A percentile compares a stretch with the other conserved stretches of the same genome.
Evolutionary conservation across 2,797 vertebrate genomes (phyloP).

Genomic region (Clangula hyemalis): DNA sequence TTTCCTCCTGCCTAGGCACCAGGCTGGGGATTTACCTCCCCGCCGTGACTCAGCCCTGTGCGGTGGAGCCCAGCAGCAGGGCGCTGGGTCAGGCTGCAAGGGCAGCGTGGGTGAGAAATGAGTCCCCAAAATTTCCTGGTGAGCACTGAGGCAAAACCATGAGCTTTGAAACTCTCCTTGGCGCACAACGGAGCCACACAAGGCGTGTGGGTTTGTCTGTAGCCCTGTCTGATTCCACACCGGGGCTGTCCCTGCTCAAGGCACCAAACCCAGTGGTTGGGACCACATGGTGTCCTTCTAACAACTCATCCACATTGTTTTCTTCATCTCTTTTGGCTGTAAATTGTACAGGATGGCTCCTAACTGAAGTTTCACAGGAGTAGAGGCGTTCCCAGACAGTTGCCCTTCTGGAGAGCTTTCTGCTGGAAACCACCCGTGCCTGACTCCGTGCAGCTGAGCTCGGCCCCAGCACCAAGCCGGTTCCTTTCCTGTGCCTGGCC

Average conservation of each 20-base stretch:
- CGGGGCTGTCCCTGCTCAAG: background rate
- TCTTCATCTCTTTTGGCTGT: background rate
- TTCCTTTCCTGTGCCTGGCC: background rate
- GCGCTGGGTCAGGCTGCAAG: background rate
- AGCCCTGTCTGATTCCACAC: background rate
- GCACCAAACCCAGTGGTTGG: background rate
- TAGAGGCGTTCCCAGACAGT: background rate
- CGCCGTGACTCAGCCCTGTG: background rate
- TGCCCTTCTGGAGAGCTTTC: background rate
- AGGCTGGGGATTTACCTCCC: background rate
- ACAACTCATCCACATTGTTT: background rate
- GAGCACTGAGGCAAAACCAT: background rate
- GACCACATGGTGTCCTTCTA: background rate
- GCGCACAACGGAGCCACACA: background rate
- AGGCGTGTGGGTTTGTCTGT: background rate
- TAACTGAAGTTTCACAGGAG: background rate
- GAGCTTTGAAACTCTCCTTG: background rate
- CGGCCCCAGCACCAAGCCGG: fast-evolving
- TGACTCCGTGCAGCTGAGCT: background rate
- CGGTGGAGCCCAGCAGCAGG: background rate
- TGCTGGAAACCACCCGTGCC: background rate
- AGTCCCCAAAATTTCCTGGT: background rate
- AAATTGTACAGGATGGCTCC: background rate
- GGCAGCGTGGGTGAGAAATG: background rate
- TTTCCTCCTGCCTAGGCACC: background rate